Percentiles rank a stretch among this genome's conserved stretches.
These are phyloP conservation scores for Amia ocellicauda DNA, from an alignment of 2,113 vertebrate genomes.

Conservation along the genomic window DNA sequence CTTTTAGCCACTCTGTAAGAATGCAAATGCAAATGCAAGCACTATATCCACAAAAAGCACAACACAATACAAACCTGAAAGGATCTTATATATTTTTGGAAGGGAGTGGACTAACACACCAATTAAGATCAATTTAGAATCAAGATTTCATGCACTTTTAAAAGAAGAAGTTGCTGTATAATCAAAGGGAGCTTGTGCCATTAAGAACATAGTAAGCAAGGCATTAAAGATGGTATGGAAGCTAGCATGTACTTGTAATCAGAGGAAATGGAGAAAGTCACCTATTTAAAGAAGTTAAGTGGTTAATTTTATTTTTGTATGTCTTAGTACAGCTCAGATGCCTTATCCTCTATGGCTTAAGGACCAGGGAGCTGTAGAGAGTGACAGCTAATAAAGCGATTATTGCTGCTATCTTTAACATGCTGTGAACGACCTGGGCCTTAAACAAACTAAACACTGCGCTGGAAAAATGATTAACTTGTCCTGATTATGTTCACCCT, in stretches of 20 bases:
- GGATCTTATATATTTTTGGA: too few relatives aligned
- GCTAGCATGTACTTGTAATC: slow-evolving; percentile 32
- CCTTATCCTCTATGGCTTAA: slow-evolving; percentile 60
- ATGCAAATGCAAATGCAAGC: too few relatives aligned
- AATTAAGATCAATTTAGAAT: too few relatives aligned
- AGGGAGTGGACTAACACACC: too few relatives aligned
- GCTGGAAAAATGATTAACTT: slow-evolving; percentile 70
- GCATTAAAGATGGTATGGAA: slow-evolving; percentile 50
- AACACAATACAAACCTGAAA: too few relatives aligned
- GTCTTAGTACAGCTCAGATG: slow-evolving; percentile 52
- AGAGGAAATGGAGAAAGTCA: slow-evolving; percentile 46
- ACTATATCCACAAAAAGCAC: too few relatives aligned
- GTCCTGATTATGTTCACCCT: slow-evolving; percentile 64
- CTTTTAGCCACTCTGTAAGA: too few relatives aligned
- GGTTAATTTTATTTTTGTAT: slow-evolving; percentile 62
- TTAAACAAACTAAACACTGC: slow-evolving; percentile 71
- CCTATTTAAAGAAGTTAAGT: slow-evolving; percentile 63
- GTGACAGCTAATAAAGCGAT: slow-evolving; percentile 69
- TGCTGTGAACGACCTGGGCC: slow-evolving; percentile 64
- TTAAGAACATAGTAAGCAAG: too few relatives aligned
- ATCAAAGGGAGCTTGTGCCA: too few relatives aligned
- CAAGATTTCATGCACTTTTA: too few relatives aligned
- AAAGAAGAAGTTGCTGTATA: too few relatives aligned
- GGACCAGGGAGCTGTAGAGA: slow-evolving; percentile 64
- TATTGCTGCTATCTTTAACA: slow-evolving; percentile 75